Base-by-base conservation (phyloP, 2,113 vertebrate species). In the Sebastes fasciatus region DNA sequence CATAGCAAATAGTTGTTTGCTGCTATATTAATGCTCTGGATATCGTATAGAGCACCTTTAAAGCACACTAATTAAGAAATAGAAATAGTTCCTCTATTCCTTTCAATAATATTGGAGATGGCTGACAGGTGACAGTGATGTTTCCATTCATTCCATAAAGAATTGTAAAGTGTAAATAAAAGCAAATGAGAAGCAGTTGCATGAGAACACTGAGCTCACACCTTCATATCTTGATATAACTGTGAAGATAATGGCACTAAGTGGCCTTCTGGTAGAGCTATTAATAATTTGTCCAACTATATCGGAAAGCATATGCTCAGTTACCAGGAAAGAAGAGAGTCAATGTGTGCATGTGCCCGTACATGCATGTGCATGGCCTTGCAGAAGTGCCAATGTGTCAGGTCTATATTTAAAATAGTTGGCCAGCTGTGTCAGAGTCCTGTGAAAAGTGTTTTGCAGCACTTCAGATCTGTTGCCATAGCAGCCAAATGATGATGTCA, bases 381-480 rank as follows among this genome's bases (percentile, higher is more conserved):
- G 46, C 71, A 64, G 42, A 49, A 74, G 77, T 89, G 68, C 63
- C 21, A 73, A 34, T 79, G 66, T 90, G 86, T 79, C 85, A 85
- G 63, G 34, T 86, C 89, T 94, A 90, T 86, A 87, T 94, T 94
- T 94, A 91, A 90, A 93, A 73, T 26, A 62, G 73, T 57, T 58
- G 64, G 52, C 85, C 92, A 90, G 91, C 91, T 92, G 89, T 86
- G 88, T 64, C 34, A 19, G 45, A 84, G 82, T 65, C 54, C 85
- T 77, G 88, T 77, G 34, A 90, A 83, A 85, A 85, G 81, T 93
- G 90, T 94, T 93, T 92, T 93, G 92, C 86, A 90, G 86, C 88
- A 79, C 86, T 88, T 86, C 82, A 83, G 71, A 85, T 87, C 76
- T 75, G 94, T 95, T 92, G 82, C 93, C 91, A 92, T 93, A 79